Evolutionary conservation across 2,888 invertebrate genomes (phyloP).

Genomic region (Baccha elongata): DNA sequence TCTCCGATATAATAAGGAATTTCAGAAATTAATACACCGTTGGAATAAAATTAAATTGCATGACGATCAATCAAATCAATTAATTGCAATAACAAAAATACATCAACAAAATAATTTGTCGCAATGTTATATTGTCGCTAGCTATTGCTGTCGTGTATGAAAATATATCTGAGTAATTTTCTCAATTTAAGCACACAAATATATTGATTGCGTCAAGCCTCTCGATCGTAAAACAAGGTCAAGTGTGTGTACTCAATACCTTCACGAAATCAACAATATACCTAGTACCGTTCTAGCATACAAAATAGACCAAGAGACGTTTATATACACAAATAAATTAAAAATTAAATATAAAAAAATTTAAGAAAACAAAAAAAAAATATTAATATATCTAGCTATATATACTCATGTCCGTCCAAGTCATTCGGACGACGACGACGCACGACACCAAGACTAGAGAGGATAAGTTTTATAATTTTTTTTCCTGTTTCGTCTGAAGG

Average conservation of each 20-base stretch:
- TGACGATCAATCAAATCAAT: slow-evolving; percentile 68
- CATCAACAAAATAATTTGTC: slow-evolving; percentile 3
- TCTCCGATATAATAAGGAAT: slow-evolving; percentile 14
- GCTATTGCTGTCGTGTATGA: neutral
- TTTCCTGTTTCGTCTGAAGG: slow-evolving; percentile 31
- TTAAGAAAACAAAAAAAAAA: slow-evolving; percentile 7
- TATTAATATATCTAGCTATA: neutral
- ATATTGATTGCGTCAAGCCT: slow-evolving; percentile 70
- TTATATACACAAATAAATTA: slow-evolving; percentile 45
- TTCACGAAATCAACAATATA: slow-evolving; percentile 56
- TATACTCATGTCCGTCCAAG: neutral
- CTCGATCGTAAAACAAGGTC: slow-evolving; percentile 63
- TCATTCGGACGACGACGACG: neutral
- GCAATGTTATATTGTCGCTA: neutral
- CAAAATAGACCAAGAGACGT: slow-evolving; percentile 63
- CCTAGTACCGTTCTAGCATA: slow-evolving; percentile 66
- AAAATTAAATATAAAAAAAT: slow-evolving; percentile 38
- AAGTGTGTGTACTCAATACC: slow-evolving; percentile 68
- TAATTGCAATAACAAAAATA: slow-evolving; percentile 56
- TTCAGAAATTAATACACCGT: neutral
- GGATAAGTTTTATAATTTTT: slow-evolving; percentile 7
- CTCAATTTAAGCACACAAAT: slow-evolving; percentile 56
- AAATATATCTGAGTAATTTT: slow-evolving; percentile 31
- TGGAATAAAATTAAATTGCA: slow-evolving; percentile 55
- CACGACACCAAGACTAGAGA: neutral